phyloP scores from a whole-genome alignment of 2,113 vertebrate genomes.

The Alosa alosa region DNA sequence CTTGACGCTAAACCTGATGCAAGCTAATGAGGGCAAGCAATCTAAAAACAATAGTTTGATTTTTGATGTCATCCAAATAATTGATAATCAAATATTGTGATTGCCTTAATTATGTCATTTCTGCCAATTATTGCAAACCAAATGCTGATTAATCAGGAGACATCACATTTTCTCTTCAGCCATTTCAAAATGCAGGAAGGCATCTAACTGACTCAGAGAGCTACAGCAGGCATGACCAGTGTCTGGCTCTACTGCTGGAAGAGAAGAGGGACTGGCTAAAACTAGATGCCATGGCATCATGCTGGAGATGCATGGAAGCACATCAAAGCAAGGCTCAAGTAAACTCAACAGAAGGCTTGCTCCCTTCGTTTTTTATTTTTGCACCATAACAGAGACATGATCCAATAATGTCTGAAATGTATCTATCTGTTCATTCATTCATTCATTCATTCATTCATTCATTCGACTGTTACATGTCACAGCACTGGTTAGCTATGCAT shows the following conservation, averaged over 20 bases:
- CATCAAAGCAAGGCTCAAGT: background rate
- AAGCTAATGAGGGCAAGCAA: background rate
- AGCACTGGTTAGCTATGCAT: background rate
- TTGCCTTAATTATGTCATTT: too few species aligned
- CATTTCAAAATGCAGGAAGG: background rate
- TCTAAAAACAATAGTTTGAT: background rate
- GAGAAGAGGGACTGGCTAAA: background rate
- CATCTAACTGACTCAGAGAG: background rate
- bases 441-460: background rate
- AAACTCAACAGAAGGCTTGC: background rate
- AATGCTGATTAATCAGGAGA: background rate
- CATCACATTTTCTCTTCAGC: background rate
- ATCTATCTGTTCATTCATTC: background rate
- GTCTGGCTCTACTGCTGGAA: background rate
- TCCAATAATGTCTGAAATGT: background rate
- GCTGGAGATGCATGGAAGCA: background rate
- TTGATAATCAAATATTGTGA: too few species aligned
- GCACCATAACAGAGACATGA: background rate
- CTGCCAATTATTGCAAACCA: background rate
- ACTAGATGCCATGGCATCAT: background rate
- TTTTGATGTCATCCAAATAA: too few species aligned
- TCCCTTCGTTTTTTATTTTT: background rate
- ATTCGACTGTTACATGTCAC: background rate
- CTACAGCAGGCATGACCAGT: background rate
- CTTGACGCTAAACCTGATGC: background rate